phyloP scores from a whole-genome alignment of 1,140 invertebrate genomes.

The Riptortus pedestris region DNA sequence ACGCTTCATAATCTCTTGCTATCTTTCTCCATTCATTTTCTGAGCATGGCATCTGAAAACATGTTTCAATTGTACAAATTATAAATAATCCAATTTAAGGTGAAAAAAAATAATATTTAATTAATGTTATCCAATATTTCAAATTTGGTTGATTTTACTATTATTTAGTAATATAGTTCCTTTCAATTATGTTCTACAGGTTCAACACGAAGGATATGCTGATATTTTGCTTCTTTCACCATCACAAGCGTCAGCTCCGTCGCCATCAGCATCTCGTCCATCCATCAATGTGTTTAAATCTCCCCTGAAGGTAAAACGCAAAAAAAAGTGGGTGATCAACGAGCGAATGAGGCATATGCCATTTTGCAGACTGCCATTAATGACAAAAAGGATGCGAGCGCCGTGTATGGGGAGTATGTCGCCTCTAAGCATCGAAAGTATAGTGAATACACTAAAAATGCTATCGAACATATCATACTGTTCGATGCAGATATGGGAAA shows the following conservation, averaged over 20 bases:
- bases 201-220: not conserved
- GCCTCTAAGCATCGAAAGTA: not conserved
- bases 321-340: not conserved
- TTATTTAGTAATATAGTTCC: not conserved
- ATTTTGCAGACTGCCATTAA: not conserved
- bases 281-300: too few relatives aligned
- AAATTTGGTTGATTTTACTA: too few relatives aligned
- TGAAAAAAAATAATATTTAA: too few relatives aligned
- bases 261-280: too few relatives aligned
- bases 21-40: slow-evolving; percentile 32
- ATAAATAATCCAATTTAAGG: too few relatives aligned
- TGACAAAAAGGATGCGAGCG: not conserved
- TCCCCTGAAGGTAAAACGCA: too few relatives aligned
- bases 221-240: not conserved
- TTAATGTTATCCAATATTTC: too few relatives aligned
- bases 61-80: too few relatives aligned
- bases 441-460: not conserved
- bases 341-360: not conserved
- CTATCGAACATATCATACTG: not conserved
- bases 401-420: not conserved
- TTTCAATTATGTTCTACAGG: not conserved
- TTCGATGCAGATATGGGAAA: not conserved
- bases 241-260: not conserved
- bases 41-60: not conserved
- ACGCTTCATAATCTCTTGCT: slow-evolving; percentile 33